phyloP scores from a whole-genome alignment of 2,888 invertebrate species.

The Phortica okadai region DNA sequence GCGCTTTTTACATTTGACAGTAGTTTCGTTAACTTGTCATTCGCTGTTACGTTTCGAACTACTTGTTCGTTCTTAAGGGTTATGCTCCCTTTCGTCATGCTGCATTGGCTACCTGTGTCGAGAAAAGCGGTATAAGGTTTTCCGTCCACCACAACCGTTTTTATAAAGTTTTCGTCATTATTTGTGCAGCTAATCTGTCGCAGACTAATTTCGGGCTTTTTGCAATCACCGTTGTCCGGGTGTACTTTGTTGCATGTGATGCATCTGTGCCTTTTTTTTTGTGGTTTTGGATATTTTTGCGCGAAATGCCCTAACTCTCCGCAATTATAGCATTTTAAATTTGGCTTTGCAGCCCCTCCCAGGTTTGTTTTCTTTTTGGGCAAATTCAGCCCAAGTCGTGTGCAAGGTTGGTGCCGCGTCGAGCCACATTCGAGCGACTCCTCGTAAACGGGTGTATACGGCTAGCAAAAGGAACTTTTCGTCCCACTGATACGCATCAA shows the following conservation, averaged over 20 bases:
- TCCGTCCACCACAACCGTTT: constrained; percentile 17
- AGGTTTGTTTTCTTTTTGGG: neutral
- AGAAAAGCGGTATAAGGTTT: constrained; percentile 36
- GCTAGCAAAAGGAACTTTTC: constrained; percentile 37
- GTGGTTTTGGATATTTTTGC: constrained; percentile 28
- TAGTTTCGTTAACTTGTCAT: constrained; percentile 10
- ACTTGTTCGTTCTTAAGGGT: constrained; percentile 17
- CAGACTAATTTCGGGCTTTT: too few species aligned
- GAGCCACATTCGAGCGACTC: constrained; percentile 32
- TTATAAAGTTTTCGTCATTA: constrained; percentile 27
- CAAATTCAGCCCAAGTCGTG: constrained; percentile 36
- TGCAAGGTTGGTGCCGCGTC: constrained; percentile 28
- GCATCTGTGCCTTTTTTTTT: constrained; percentile 32
- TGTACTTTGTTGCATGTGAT: constrained; percentile 39
- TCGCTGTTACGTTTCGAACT: constrained; percentile 11
- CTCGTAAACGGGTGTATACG: constrained; percentile 29
- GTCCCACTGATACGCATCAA: constrained; percentile 37
- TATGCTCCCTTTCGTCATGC: constrained; percentile 23
- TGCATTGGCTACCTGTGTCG: constrained; percentile 38
- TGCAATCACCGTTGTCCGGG: constrained; percentile 33
- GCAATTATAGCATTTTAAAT: too few species aligned
- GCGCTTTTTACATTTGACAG: constrained; percentile 6
- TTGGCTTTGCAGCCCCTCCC: neutral
- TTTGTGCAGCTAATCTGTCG: constrained; percentile 32
- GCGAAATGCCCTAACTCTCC: constrained; percentile 34